Conservation (phyloP, 1,140 invertebrate species). For the Cylas formicarius region DNA sequence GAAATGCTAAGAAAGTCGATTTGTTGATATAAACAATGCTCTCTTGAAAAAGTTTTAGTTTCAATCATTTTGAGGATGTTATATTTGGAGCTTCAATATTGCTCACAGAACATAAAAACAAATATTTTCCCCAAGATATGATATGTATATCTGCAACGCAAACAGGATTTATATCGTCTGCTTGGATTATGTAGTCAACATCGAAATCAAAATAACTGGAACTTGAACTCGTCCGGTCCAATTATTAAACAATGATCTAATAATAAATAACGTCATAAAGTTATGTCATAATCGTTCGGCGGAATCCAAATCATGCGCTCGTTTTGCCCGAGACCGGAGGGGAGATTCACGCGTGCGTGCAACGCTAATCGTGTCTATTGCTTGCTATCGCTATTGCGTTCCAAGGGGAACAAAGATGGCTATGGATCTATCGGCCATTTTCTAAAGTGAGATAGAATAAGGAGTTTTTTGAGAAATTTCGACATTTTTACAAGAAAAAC, state of each 20-base stretch:
- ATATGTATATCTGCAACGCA: too few species aligned
- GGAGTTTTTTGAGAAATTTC: conserved; percentile 36
- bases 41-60: too few species aligned
- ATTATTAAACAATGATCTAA: conserved; percentile 17
- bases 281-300: conserved; percentile 22
- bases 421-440: conserved; percentile 42
- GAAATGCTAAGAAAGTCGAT: too few species aligned
- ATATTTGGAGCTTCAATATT: too few species aligned
- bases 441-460: conserved; percentile 43
- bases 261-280: conserved; percentile 19
- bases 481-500: too few species aligned
- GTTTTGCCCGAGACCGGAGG: conserved; percentile 13
- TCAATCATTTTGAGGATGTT: too few species aligned
- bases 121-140: too few species aligned
- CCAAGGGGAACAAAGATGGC: conserved; percentile 42
- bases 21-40: too few species aligned
- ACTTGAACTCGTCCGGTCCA: conserved; percentile 13
- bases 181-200: too few species aligned
- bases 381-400: conserved; percentile 1
- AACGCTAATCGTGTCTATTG: background rate
- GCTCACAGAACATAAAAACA: too few species aligned
- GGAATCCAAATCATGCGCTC: conserved; percentile 17
- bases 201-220: conserved; percentile 14
- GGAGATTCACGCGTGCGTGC: conserved; percentile 13
- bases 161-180: too few species aligned